phyloP scores from a whole-genome alignment of 2,888 invertebrate genomes.

The Aradus depressus region DNA sequence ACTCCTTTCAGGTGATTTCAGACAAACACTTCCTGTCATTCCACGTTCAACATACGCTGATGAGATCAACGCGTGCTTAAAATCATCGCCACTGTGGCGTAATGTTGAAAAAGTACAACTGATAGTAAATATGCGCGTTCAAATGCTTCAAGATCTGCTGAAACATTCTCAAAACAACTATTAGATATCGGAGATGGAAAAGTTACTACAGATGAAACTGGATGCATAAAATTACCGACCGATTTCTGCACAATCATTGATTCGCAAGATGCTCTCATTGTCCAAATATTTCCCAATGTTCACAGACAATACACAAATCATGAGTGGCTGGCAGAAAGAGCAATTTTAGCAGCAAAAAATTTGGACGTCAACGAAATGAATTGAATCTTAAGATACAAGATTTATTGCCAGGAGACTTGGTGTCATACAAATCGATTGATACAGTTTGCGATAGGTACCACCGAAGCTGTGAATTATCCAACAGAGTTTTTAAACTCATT shows the following conservation, averaged over 20 bases:
- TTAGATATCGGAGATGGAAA: slow-evolving; percentile 31
- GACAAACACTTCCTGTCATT: slow-evolving; percentile 26
- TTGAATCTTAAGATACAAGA: slow-evolving; percentile 31
- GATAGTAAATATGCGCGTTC: slow-evolving; percentile 31
- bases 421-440: slow-evolving; percentile 30
- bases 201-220: slow-evolving; percentile 29
- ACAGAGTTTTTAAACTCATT: slow-evolving; percentile 34
- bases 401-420: slow-evolving; percentile 28
- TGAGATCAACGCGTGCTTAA: slow-evolving; percentile 30
- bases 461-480: slow-evolving; percentile 28
- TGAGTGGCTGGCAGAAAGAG: no score
- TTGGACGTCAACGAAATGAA: slow-evolving; percentile 33
- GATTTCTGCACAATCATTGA: slow-evolving; percentile 32
- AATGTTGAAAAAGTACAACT: slow-evolving; percentile 28
- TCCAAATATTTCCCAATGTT: slow-evolving; percentile 34
- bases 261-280: slow-evolving; percentile 32
- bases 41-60: slow-evolving; percentile 28
- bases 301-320: no score
- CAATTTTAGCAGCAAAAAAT: slow-evolving; percentile 34
- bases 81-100: slow-evolving; percentile 31
- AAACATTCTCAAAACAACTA: slow-evolving; percentile 31
- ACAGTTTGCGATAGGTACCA: slow-evolving; percentile 25
- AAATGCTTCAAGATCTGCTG: slow-evolving; percentile 32
- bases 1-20: slow-evolving; percentile 24
- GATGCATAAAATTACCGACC: slow-evolving; percentile 32